These are phyloP conservation scores for Scatophagus argus DNA, from an alignment of 2,113 vertebrate genomes.

Conservation along the genomic window DNA sequence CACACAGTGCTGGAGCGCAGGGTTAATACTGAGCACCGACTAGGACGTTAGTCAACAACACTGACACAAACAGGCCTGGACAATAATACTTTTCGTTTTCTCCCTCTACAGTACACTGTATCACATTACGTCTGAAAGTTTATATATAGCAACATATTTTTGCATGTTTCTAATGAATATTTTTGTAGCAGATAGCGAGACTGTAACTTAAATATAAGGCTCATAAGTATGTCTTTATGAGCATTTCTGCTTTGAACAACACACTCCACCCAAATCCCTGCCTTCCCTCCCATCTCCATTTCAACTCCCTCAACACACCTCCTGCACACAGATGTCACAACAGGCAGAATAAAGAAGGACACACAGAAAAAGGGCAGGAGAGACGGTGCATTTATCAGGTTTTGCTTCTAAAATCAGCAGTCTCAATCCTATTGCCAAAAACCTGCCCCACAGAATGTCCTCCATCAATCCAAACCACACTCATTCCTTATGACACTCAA, in stretches of 20 bases:
- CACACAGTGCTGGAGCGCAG: conserved; percentile 9
- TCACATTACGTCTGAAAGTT: neutral
- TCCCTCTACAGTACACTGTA: conserved; percentile 13
- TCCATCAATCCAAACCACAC: conserved; percentile 58
- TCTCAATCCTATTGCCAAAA: neutral
- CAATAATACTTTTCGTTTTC: neutral
- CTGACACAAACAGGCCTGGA: conserved; percentile 45
- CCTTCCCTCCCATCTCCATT: conserved; percentile 19
- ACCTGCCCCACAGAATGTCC: neutral
- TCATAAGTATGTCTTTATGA: neutral
- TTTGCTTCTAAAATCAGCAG: neutral
- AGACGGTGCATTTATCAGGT: conserved; percentile 65
- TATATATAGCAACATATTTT: neutral
- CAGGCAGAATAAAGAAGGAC: conserved; percentile 72
- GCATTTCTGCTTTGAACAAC: neutral
- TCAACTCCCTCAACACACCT: conserved; percentile 76
- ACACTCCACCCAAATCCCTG: neutral
- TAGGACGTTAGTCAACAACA: conserved; percentile 74
- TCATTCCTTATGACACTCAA: conserved; percentile 52
- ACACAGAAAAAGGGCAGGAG: conserved; percentile 73
- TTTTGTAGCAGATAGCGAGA: neutral
- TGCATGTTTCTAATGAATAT: neutral
- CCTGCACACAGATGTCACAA: conserved; percentile 80
- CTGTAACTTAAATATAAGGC: neutral
- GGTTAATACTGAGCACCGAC: conserved; percentile 64